These are phyloP conservation scores for Tethea ocularis DNA, from an alignment of 2,888 invertebrate genomes.

Conservation along the genomic window DNA sequence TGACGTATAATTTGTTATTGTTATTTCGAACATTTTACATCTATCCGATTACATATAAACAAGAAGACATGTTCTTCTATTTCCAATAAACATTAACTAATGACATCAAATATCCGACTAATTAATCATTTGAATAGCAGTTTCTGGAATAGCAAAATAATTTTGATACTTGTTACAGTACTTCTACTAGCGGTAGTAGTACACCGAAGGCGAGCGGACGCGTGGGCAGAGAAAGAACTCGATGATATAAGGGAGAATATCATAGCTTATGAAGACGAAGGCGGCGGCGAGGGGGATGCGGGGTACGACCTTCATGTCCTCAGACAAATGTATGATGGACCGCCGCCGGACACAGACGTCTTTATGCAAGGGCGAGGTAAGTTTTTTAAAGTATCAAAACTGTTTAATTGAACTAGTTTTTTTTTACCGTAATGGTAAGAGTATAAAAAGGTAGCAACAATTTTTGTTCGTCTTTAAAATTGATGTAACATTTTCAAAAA, in stretches of 20 bases:
- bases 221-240: conserved; percentile 94
- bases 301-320: conserved; percentile 95
- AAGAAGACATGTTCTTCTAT: no score
- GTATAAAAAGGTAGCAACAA: no score
- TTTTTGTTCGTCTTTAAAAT: no score
- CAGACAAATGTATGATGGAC: conserved; percentile 85
- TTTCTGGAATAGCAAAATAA: conserved; percentile 4
- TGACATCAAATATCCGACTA: not conserved
- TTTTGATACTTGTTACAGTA: conserved; percentile 73
- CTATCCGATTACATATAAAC: no score
- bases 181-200: conserved; percentile 95
- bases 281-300: conserved; percentile 98
- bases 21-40: no score
- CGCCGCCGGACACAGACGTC: conserved; percentile 80
- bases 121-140: no score
- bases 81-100: not conserved
- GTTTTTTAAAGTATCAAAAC: conserved; percentile 16
- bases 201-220: conserved; percentile 93
- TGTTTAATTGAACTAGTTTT: no score
- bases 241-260: conserved; percentile 99
- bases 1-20: no score
- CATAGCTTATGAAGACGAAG: conserved; percentile 98
- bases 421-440: no score
- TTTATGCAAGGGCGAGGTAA: conserved; percentile 80
- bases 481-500: no score